Evolutionary conservation across 2,113 vertebrate species (phyloP), one percentile per base, ranked within the genome.

Genomic region (Cardinalis cardinalis): DNA sequence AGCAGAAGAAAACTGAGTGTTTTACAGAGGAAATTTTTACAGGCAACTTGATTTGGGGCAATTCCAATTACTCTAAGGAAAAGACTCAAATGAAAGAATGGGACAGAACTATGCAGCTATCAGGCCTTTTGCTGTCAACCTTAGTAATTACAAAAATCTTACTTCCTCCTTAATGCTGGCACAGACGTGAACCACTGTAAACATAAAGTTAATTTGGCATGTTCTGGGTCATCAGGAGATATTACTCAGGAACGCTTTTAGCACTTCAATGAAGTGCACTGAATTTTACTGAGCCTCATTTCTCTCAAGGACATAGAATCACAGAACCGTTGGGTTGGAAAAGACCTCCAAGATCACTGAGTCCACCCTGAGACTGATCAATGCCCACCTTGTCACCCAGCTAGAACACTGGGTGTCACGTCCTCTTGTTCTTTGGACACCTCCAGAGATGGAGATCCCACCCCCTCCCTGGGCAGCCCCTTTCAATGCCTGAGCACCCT

Each of bases 401-500:
- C 17, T 34, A 43, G 26, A 58, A 6, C 58, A 28, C 25, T 21
- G 25, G 49, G 31, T 43, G 26, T 21, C 34, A 64, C 0, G 0
- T 9, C 17, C 49, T 26, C 17, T 2, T 7, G 1, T 18, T 25
- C 31, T 20, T 31, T 12, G 49, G 20, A 20, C 5, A 21, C 20
- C 17, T 55, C 56, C 41, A 63, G 56, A 34, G 41, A 9, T 41
- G 34, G 20, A 7, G 8, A 63, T 7, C 18, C 17, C 4, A 70
- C 6, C 3, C 1, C 5, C 34, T 53, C 14, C 17, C 49, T 31
- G 29, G 2, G 2, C 56, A 63, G 20, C 14, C 41, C 29, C 25
- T 78, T 9, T 6, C 49, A 34, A 0, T 34, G 31, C 7, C 34
- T 55, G 31, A 40, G 1, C 7, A 1, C 7, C 10, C 29, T 61